Evolutionary conservation across 2,888 invertebrate genomes (phyloP), one percentile per base, ranked within the genome.

Genomic region (Aelia acuminata): DNA sequence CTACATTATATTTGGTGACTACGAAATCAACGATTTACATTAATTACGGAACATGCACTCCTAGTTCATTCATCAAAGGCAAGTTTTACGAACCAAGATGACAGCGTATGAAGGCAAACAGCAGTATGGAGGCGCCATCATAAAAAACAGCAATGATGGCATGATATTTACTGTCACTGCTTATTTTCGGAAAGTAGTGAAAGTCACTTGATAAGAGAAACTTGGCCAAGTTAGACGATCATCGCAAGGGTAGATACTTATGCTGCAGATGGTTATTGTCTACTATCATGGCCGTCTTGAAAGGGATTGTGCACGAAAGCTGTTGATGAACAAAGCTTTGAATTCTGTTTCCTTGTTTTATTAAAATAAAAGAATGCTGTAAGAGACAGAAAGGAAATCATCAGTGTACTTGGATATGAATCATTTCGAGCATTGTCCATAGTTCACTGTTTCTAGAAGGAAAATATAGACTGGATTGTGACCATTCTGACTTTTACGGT

Each of bases 261-360:
- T 43, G 43, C 43, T 22, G n/a, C 63, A 63, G n/a, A 63, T 26
- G 63, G 63, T 63, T 63, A 63, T 63, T 63, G 63, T 63, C 63
- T 31, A 31, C 31, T 13, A 63, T 63, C 15, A 63, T 63, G 63
- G 13, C 2, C 26, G 8, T 26, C 57, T 26, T 11, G 57, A 26
- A 26, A 57, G n/a, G n/a, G n/a, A n/a, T 57, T 13, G 10, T 8
- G 13, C 10, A 11, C 10, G 26, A 57, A 26, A 57, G 57, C 26
- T 26, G 13, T 26, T 57, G 57, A 26, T 57, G n/a, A 10, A 0
- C 13, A 1, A 5, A 10, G 13, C 15, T 0, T n/a, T 4, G 49
- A 53, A 22, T 53, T 53, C n/a, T 53, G 10, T 53, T 8, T 11
- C 53, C n/a, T n/a, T 3, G 53, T 4, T 53, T 53, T 53, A 22